Base-by-base conservation (phyloP, 2,888 invertebrate genomes). In the Esperia sulphurella region DNA sequence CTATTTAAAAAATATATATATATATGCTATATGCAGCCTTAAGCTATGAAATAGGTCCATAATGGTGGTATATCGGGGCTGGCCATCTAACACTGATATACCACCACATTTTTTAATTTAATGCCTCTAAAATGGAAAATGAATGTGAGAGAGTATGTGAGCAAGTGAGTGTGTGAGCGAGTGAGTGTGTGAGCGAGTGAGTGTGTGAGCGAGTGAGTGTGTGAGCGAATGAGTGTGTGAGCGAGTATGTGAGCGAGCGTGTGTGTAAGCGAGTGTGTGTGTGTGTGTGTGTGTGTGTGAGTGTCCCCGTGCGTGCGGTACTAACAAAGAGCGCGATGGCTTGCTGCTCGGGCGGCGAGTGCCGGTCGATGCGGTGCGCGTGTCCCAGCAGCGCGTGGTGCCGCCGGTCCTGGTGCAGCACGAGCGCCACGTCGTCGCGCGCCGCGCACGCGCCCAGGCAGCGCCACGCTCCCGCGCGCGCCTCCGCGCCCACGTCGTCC, bases 321-420 rank as follows among this genome's bases (percentile, higher is more conserved):
- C 94, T 91, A 81, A 96, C 96, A 79, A 97, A 94, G 67, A 95
- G 89, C 43, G 96, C 94, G 58, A 96, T 91, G 9, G 95, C 94
- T 64, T 92, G 92, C 78, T 97, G 97, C 72, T 97, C 96, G 43
- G 93, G 92, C 0, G 91, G 79, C 29, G 94, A 91, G 64, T 93
- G 92, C 59, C 92, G 87, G 78, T 97, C 97, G 58, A 97, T 93
- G 70, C 93, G 92, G 70, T 93, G 92, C 31, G 96, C 95, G 79
- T 94, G 96, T 79, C 95, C 95, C 94, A 97, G 96, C 58, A 97
- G 91, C 55, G 95, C 93, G 82, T 97, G 97, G 65, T 96, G 95
- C 55, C 95, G 91, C 53, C 97, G 91, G 85, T 97, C 97, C 88
- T 97, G 97, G 82, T 97, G 97, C 66, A 97, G 85, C 59, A 97